Percentiles rank a stretch among this genome's conserved stretches.
Conservation (phyloP, 2,113 vertebrate species). For the Tetrao urogallus region DNA sequence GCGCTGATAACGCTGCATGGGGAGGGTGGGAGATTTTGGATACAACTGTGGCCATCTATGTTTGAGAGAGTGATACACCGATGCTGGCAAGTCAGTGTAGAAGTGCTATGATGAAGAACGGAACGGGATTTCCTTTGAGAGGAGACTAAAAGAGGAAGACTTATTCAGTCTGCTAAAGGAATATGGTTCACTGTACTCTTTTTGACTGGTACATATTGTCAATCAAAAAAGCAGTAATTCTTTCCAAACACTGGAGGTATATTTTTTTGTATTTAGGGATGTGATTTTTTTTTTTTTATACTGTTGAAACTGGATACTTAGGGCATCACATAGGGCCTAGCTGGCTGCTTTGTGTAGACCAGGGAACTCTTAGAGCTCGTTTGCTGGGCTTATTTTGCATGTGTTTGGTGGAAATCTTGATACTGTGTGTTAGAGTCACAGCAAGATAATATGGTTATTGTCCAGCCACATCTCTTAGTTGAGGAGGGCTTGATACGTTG, state of each 20-base stretch:
- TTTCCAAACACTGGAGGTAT: neutral
- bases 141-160: neutral
- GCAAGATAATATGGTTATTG: neutral
- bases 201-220: neutral
- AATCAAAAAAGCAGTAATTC: neutral
- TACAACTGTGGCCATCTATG: rapidly evolving
- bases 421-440: neutral
- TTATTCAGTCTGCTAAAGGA: neutral
- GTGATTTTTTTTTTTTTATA: neutral
- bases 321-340: neutral
- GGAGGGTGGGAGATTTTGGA: neutral
- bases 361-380: neutral
- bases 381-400: neutral
- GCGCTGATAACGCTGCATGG: neutral
- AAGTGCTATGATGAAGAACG: neutral
- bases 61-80: neutral
- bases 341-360: neutral
- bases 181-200: neutral
- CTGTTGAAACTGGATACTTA: neutral
- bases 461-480: neutral
- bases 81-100: neutral
- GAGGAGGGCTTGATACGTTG: neutral
- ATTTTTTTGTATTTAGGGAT: neutral
- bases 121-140: neutral
- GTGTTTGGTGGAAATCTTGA: neutral